Base-by-base conservation (phyloP, 2,888 invertebrate genomes). In the Dryocosmus kuriphilus region DNA sequence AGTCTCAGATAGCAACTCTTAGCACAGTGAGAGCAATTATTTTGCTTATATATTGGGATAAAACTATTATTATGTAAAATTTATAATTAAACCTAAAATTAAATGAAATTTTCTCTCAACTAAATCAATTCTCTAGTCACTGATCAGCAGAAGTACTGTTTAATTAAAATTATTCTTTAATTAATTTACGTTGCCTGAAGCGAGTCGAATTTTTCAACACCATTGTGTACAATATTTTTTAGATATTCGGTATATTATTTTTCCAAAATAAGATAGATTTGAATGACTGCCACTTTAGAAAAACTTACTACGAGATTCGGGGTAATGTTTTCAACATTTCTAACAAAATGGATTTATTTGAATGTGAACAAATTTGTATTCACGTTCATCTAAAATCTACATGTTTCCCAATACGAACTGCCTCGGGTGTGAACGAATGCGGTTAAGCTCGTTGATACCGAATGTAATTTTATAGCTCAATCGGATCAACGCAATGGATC, bases 391-490 rank as follows among this genome's bases (percentile, higher is more conserved):
- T 14, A 41, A 35, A 27, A 67, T 46, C 71, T 51, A 51, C 16
- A 65, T 38, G 24, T 30, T 71, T 71, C 11, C 46, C 30, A 71
- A 71, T 51, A 71, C 71, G 51, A 51, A 46, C 14, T 51, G 19
- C 24, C 46, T 30, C 30, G 71, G 51, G 51, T 32, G 32, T 71
- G 51, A 71, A 71, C 67, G 67, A 71, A 71, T 46, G 67, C 51
- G n/a, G 67, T 71, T 71, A 71, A 71, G 67, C 67, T 71, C 41
- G 51, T 71, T 27, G 67, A 71, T 71, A 71, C 51, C 67, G n/a
- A 51, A 71, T 71, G 71, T 71, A 71, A 71, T 51, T 71, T 71
- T 71, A 71, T 51, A 51, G 71, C 30, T n/a, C 32, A 71, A 71
- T 71, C 71, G n/a, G 51, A 32, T 71, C 46, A 71, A 71, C 16